Conservation (phyloP, 1,140 invertebrate species). For the Orchestia grillus region DNA sequence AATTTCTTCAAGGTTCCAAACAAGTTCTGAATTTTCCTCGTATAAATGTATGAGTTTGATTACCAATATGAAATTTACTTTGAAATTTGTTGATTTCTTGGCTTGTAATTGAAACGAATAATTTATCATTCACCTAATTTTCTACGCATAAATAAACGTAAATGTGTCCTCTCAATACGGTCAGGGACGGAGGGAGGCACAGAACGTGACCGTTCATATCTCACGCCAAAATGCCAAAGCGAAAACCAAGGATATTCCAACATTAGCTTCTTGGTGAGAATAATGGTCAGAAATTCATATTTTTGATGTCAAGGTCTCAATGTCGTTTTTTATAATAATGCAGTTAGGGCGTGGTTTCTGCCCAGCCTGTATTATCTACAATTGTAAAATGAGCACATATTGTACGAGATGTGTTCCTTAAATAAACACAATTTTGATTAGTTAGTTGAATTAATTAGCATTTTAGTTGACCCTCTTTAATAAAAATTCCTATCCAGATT, state of each 20-base stretch:
- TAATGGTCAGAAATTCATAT: no score
- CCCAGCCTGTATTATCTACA: no score
- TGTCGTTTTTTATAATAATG: neutral
- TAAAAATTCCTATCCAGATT: no score
- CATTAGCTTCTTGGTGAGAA: no score
- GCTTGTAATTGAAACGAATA: neutral
- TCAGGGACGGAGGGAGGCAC: neutral
- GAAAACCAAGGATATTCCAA: neutral
- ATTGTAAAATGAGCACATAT: no score
- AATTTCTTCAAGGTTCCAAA: neutral
- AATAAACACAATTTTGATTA: no score
- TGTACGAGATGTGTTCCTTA: no score
- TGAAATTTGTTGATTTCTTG: neutral
- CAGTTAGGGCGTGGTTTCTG: neutral
- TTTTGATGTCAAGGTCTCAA: no score
- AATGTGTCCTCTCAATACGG: neutral
- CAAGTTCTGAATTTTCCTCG: neutral
- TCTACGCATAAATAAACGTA: neutral
- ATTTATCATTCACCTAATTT: neutral
- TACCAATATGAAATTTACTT: neutral
- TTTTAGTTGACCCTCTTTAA: no score
- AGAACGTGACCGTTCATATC: neutral
- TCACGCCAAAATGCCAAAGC: neutral
- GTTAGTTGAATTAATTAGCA: no score
- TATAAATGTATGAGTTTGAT: neutral